A percentile compares a stretch with the other conserved stretches of the same genome.
phyloP scores from a whole-genome alignment of 2,888 invertebrate species.

The Tipula unca region DNA sequence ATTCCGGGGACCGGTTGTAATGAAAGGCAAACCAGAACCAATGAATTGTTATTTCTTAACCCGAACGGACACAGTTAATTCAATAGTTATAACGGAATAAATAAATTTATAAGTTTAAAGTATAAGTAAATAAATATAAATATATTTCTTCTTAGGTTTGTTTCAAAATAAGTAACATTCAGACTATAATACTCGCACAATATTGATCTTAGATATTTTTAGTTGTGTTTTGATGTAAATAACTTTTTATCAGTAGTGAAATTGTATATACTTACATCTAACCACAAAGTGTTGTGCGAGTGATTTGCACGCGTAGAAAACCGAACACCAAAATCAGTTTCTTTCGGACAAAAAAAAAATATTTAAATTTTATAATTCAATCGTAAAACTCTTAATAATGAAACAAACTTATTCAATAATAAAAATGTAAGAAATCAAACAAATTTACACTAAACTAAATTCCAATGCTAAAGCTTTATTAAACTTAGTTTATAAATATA shows the following conservation, averaged over 20 bases:
- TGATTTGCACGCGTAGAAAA: neutral
- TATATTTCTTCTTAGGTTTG: neutral
- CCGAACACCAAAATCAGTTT: neutral
- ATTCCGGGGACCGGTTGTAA: slow-evolving; percentile 77
- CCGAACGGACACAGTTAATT: slow-evolving; percentile 28
- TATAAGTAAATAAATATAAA: neutral
- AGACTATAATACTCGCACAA: neutral
- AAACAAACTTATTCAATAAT: neutral
- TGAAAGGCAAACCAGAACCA: slow-evolving; percentile 91
- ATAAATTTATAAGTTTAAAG: neutral
- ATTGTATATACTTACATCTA: neutral
- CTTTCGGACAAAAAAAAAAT: neutral
- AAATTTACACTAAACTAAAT: neutral
- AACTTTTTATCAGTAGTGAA: neutral
- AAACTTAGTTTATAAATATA: neutral
- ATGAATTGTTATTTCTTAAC: slow-evolving; percentile 90
- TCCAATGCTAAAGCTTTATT: slow-evolving; percentile 2
- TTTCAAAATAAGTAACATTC: neutral
- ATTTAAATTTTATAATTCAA: neutral
- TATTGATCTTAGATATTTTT: neutral
- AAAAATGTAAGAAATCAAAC: neutral
- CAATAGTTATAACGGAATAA: neutral
- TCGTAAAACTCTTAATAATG: neutral
- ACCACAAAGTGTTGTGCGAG: neutral
- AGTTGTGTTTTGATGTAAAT: neutral